These are phyloP conservation scores for Brachionus angularis DNA, from an alignment of 1,140 invertebrate species.

Conservation along the genomic window DNA sequence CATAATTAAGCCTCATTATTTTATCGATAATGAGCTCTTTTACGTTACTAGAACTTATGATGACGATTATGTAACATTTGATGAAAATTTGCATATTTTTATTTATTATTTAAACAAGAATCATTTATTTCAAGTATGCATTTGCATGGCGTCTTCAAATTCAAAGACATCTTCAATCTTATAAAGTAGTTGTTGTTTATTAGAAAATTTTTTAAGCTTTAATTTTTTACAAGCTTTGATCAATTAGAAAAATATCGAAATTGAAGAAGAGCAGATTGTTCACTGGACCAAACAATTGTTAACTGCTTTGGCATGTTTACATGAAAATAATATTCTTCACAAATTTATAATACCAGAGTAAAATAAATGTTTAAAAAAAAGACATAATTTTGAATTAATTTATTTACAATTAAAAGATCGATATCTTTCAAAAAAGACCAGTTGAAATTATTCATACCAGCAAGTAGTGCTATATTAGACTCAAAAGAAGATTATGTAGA, in stretches of 20 bases:
- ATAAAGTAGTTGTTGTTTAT: slow-evolving; percentile 7
- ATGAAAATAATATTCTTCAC: slow-evolving; percentile 29
- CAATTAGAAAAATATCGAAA: slow-evolving; percentile 41
- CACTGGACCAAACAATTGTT: slow-evolving; percentile 30
- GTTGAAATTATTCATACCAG: slow-evolving; percentile 32
- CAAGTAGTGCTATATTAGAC: slow-evolving; percentile 17
- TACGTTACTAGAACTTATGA: slow-evolving; percentile 38
- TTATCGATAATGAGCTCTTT: slow-evolving; percentile 11
- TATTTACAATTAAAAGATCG: too few relatives aligned
- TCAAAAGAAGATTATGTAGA: neutral
- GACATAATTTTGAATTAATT: too few relatives aligned
- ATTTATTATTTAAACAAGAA: neutral
- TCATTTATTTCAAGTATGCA: slow-evolving; percentile 11
- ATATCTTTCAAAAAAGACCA: slow-evolving; percentile 30
- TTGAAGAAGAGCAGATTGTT: slow-evolving; percentile 36
- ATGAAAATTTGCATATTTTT: neutral
- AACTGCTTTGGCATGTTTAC: slow-evolving; percentile 18
- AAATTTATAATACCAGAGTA: slow-evolving; percentile 42
- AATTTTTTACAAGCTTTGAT: neutral
- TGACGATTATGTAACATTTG: slow-evolving; percentile 24
- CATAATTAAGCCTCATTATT: slow-evolving; percentile 33
- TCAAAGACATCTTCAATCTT: slow-evolving; percentile 26
- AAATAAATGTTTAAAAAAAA: too few relatives aligned
- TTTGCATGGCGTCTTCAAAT: slow-evolving; percentile 43
- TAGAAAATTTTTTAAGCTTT: neutral